phyloP scores from a whole-genome alignment of 2,113 vertebrate genomes.

The Lethenteron reissneri region DNA sequence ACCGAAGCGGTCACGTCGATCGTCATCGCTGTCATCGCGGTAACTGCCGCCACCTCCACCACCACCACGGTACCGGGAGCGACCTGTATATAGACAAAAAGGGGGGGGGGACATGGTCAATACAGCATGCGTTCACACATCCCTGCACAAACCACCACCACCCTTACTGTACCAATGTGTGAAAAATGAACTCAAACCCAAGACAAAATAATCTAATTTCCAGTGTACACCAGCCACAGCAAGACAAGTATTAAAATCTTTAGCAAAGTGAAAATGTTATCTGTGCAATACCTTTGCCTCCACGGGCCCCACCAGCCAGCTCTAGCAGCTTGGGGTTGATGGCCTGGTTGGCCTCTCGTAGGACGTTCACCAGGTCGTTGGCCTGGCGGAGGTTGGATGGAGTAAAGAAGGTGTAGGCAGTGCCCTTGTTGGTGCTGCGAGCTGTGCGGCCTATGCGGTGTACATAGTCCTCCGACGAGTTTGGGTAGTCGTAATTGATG shows the following conservation, averaged over 20 bases:
- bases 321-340: constrained; percentile 97
- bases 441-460: constrained; percentile 98
- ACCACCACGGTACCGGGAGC: background rate
- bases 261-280: no score
- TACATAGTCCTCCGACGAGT: constrained; percentile 99
- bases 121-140: no score
- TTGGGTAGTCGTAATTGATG: constrained; percentile 99
- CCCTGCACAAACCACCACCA: no score
- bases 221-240: no score
- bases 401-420: constrained; percentile 99
- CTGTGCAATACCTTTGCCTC: constrained; percentile 31
- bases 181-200: no score
- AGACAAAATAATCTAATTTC: no score
- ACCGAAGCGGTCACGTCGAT: background rate
- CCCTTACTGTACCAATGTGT: no score
- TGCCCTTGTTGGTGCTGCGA: constrained; percentile 99
- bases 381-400: constrained; percentile 98
- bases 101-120: no score
- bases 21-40: background rate
- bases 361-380: constrained; percentile 90
- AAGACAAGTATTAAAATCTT: no score
- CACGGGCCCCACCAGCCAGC: constrained; percentile 87
- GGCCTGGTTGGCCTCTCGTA: constrained; percentile 95
- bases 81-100: no score
- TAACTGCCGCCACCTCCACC: constrained; percentile 3